phyloP scores from a whole-genome alignment of 2,797 vertebrate species.

The Apogon hyalosoma region DNA sequence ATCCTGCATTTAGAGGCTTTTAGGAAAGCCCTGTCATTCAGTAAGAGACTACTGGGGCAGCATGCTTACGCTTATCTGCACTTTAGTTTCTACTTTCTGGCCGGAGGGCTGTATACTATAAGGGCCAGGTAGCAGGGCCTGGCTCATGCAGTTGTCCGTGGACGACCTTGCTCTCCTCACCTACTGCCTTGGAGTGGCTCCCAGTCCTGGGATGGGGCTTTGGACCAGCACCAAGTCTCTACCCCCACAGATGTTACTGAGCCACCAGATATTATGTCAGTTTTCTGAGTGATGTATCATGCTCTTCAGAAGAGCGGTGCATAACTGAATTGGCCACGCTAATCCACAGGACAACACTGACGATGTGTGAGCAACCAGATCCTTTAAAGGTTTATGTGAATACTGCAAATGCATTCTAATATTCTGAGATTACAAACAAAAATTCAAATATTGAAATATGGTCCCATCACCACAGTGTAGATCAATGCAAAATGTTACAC shows the following conservation, averaged over 20 bases:
- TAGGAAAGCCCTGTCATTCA: conserved; percentile 83
- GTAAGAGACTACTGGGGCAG: conserved; percentile 73
- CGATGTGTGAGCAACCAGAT: conserved; percentile 18
- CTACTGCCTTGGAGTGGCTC: conserved; percentile 88
- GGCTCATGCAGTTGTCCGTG: conserved; percentile 85
- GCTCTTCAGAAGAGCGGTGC: conserved; percentile 52
- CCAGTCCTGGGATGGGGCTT: conserved; percentile 87
- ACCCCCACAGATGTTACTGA: conserved; percentile 88
- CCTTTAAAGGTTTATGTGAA: conserved; percentile 4
- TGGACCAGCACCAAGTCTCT: conserved; percentile 88
- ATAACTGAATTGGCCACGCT: conserved; percentile 34
- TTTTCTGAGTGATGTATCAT: conserved; percentile 80
- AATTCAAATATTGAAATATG: no score
- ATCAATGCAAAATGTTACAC: no score
- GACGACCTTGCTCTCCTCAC: conserved; percentile 89
- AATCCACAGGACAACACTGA: conserved; percentile 19
- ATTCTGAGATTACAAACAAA: no score
- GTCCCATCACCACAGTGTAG: no score
- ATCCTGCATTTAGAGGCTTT: conserved; percentile 85
- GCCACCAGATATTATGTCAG: conserved; percentile 86
- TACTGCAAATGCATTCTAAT: no score
- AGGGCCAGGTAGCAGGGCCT: conserved; percentile 78
- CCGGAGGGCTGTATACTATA: conserved; percentile 53
- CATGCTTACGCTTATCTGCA: conserved; percentile 76
- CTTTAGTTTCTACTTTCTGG: conserved; percentile 78